Percentiles rank a stretch among this genome's conserved stretches.
Conservation (phyloP, 2,113 vertebrate species). For the Haemorhous mexicanus region DNA sequence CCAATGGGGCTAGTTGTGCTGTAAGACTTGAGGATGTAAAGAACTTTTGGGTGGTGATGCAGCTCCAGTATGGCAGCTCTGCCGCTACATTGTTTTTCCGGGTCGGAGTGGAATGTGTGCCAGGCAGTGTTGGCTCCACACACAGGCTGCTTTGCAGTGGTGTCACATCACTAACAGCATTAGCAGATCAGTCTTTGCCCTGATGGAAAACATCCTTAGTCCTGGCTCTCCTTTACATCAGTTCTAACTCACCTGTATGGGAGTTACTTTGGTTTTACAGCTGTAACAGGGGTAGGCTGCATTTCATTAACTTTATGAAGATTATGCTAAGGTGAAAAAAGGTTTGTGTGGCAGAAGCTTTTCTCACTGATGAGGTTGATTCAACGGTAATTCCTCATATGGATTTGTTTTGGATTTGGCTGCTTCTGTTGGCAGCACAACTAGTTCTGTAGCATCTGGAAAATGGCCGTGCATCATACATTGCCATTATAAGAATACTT, state of each 20-base stretch:
- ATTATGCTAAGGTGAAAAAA: neutral
- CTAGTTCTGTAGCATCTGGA: slow-evolving; percentile 46
- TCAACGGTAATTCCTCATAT: slow-evolving; percentile 27
- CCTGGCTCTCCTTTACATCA: neutral
- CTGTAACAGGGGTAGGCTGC: neutral
- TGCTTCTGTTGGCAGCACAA: slow-evolving; percentile 47
- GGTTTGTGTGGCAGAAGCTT: neutral
- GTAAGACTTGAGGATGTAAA: neutral
- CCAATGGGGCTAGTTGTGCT: neutral
- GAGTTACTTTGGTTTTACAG: neutral
- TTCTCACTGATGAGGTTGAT: slow-evolving; percentile 24
- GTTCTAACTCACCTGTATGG: neutral
- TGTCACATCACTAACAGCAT: neutral
- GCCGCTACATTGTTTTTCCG: neutral
- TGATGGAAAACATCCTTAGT: neutral
- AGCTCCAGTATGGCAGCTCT: neutral
- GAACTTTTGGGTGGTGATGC: neutral
- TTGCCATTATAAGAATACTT: neutral
- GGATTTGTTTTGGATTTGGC: slow-evolving; percentile 41
- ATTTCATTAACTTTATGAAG: slow-evolving; percentile 1
- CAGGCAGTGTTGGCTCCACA: accelerated
- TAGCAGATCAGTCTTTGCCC: neutral
- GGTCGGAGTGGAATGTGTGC: neutral
- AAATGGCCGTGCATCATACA: slow-evolving; percentile 11
- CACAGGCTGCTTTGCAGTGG: neutral